Conservation (phyloP, 2,888 invertebrate genomes). For the Trichogramma dendrolimi region DNA sequence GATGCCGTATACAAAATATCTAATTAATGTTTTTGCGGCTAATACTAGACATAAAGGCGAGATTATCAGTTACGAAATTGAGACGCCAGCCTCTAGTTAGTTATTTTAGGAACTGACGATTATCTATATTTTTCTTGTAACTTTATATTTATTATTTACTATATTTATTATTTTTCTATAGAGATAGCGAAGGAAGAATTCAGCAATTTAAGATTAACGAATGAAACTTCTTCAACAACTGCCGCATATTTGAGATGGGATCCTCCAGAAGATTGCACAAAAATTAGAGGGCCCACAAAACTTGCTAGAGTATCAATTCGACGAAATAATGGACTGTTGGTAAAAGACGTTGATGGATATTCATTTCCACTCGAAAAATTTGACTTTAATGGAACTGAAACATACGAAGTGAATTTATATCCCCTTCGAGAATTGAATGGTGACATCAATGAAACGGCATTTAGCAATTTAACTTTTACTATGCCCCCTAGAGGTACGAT, state of each 20-base stretch:
- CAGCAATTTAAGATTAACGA: constrained; percentile 23
- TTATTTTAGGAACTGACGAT: not conserved
- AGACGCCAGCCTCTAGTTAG: constrained; percentile 23
- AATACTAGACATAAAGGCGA: constrained; percentile 26
- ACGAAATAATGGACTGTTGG: constrained; percentile 16
- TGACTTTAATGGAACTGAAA: constrained; percentile 24
- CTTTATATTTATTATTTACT: not conserved
- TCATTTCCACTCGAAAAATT: constrained; percentile 2
- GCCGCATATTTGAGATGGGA: constrained; percentile 30
- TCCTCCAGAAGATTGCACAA: constrained; percentile 33
- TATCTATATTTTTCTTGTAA: not conserved
- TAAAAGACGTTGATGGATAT: not conserved
- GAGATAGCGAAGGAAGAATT: constrained; percentile 33
- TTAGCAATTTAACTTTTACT: constrained; percentile 5
- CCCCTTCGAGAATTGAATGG: constrained; percentile 21
- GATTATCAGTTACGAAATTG: not conserved
- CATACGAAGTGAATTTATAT: constrained; percentile 30
- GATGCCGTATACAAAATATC: constrained; percentile 32
- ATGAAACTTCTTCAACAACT: constrained; percentile 1
- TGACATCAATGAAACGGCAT: constrained; percentile 11
- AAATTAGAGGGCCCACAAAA: constrained; percentile 31
- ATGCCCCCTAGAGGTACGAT: constrained; percentile 33
- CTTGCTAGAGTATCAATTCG: constrained; percentile 25
- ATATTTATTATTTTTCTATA: constrained; percentile 17
- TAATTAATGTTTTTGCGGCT: constrained; percentile 27